Percentiles rank a stretch among this genome's conserved stretches.
Evolutionary conservation across 2,797 vertebrate species (phyloP).

Genomic region (Rachycentron canadum): DNA sequence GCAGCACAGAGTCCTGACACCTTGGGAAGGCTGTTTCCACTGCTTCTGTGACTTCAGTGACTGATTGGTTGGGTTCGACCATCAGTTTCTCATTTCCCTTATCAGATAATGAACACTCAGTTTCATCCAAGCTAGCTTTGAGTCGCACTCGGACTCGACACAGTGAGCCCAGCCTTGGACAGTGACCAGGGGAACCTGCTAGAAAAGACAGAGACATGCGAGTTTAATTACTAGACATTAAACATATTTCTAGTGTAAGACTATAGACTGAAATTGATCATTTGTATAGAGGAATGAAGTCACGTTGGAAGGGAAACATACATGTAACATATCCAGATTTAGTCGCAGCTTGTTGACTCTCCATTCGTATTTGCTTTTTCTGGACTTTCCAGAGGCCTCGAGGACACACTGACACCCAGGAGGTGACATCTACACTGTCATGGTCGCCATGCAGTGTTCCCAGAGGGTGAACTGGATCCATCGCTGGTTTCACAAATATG

Average conservation of each 20-base stretch:
- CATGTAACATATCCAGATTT: constrained; percentile 29
- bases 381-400: constrained; percentile 80
- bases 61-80: not conserved
- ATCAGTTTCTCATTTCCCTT: constrained; percentile 25
- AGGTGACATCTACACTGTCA: constrained; percentile 37
- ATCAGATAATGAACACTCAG: constrained; percentile 5
- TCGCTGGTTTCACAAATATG: constrained; percentile 49
- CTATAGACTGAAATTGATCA: accelerated
- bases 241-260: not conserved
- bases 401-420: constrained; percentile 84
- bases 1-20: constrained; percentile 75
- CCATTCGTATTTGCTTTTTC: constrained; percentile 54
- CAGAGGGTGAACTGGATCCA: constrained; percentile 54
- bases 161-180: constrained; percentile 86
- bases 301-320: constrained; percentile 13
- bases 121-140: constrained; percentile 40
- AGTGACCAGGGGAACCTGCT: constrained; percentile 66
- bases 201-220: constrained; percentile 13
- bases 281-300: not conserved
- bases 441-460: constrained; percentile 16
- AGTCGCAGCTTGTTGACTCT: constrained; percentile 52
- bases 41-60: constrained; percentile 17
- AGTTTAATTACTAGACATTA: not conserved
- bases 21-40: constrained; percentile 51
- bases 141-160: constrained; percentile 83